A percentile compares a stretch with the other conserved stretches of the same genome.
Evolutionary conservation across 2,888 invertebrate species (phyloP).

Genomic region (Pseudococcus viburni): DNA sequence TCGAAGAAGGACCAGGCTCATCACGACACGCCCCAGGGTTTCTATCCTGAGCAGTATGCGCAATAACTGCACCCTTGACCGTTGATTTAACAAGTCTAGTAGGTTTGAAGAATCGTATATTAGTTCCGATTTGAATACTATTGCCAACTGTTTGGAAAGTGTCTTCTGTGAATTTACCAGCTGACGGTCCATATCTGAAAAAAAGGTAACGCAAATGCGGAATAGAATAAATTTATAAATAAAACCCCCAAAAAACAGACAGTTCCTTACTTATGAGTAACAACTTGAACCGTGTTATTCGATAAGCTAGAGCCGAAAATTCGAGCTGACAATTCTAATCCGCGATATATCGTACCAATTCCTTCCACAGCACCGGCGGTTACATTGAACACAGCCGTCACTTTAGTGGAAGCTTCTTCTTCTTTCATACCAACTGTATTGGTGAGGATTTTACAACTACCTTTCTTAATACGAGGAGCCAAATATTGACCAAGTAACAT

Average conservation of each 20-base stretch:
- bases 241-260: neutral
- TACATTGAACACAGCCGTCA: constrained; percentile 77
- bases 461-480: constrained; percentile 79
- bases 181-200: constrained; percentile 79
- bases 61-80: constrained; percentile 61
- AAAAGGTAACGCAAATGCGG: constrained; percentile 65
- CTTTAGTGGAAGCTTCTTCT: constrained; percentile 74
- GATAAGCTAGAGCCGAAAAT: constrained; percentile 78
- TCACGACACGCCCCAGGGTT: neutral
- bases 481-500: constrained; percentile 78
- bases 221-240: constrained; percentile 40
- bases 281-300: constrained; percentile 82
- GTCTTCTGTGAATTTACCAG: constrained; percentile 78
- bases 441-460: constrained; percentile 76
- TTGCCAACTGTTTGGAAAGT: constrained; percentile 81
- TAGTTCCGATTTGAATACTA: constrained; percentile 67
- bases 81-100: constrained; percentile 66
- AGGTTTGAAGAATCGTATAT: constrained; percentile 66
- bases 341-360: constrained; percentile 79
- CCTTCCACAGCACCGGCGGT: constrained; percentile 82
- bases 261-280: constrained; percentile 78
- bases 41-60: neutral
- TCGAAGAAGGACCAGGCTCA: constrained; percentile 28
- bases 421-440: constrained; percentile 75
- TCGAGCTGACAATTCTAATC: constrained; percentile 80